A percentile compares a stretch with the other conserved stretches of the same genome.
Evolutionary conservation across 2,113 vertebrate species (phyloP).

Genomic region (Dunckerocampus dactyliophorus): DNA sequence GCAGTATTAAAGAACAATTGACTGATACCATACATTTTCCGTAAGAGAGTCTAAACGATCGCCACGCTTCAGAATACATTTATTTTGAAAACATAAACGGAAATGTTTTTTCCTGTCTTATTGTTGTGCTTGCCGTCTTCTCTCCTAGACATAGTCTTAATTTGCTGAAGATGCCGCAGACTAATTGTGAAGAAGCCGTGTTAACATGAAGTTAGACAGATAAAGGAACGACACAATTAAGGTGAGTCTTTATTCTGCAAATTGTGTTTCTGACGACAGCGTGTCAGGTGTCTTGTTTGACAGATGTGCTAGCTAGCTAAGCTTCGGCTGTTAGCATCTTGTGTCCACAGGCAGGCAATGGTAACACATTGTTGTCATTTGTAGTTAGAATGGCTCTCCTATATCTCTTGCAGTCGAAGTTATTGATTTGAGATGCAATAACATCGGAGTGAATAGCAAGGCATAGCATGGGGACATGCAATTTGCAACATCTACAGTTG

Average conservation of each 20-base stretch:
- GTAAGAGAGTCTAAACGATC: background rate
- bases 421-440: background rate
- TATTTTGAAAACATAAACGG: conserved; percentile 32
- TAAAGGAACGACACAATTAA: conserved; percentile 7
- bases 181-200: background rate
- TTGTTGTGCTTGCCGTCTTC: background rate
- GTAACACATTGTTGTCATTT: background rate
- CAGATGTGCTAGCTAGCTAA: conserved; percentile 63
- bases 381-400: background rate
- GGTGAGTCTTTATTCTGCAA: conserved; percentile 11
- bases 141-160: background rate
- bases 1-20: no score
- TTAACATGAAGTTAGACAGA: conserved; percentile 11
- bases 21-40: background rate
- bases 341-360: background rate
- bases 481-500: background rate
- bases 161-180: conserved; percentile 1
- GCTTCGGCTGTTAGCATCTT: conserved; percentile 20
- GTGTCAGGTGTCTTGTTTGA: conserved; percentile 51
- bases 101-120: conserved; percentile 6
- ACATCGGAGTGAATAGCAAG: background rate
- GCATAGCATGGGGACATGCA: background rate
- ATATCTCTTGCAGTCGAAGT: background rate
- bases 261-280: conserved; percentile 16
- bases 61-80: background rate